Base-by-base conservation (phyloP, 2,113 vertebrate genomes). In the Gasterosteus nipponicus region DNA sequence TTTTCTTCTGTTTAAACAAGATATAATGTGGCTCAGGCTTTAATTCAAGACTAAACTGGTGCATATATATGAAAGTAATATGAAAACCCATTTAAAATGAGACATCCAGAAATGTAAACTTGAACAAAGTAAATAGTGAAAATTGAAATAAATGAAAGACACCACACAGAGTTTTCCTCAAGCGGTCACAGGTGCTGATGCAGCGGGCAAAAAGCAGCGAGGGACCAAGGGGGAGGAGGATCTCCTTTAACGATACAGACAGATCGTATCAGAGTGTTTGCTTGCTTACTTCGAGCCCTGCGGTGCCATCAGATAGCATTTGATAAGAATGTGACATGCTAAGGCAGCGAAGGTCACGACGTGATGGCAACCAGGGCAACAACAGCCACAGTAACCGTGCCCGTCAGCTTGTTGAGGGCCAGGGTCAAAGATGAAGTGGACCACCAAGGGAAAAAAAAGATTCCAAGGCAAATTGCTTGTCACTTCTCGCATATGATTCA, bases 301-400 rank as follows among this genome's bases (percentile, higher is more conserved):
- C 10, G 19, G 73, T 56, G 76, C 78, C 78, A 82, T 85, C 83
- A 89, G 87, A 82, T 80, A 78, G 80, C 64, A 61, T 75, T 81
- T 83, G 83, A 90, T 81, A 86, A 77, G 86, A 51, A 31, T 53
- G 75, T 78, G 86, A 89, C 90, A 85, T 64, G 83, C 68, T 33
- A 56, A 80, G 83, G 79, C 80, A 80, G 77, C 57, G 29, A 84
- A 90, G 89, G 88, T 91, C 90, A 87, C 38, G 64, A 39, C 69
- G 73, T 15, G 42, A 41, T 81, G 74, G 22, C 80, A 80, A 59
- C 5, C 47, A 84, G 72, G 86, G 64, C 76, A 78, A 75, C 78
- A 74, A 62, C 67, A 68, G 72, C 77, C 51, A 15, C 29, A 51
- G 85, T 78, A 73, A 16, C 49, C 65, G 33, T 51, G 64, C 66